Evolutionary conservation across 2,888 invertebrate genomes (phyloP).

Genomic region (Teleiodes luculella): DNA sequence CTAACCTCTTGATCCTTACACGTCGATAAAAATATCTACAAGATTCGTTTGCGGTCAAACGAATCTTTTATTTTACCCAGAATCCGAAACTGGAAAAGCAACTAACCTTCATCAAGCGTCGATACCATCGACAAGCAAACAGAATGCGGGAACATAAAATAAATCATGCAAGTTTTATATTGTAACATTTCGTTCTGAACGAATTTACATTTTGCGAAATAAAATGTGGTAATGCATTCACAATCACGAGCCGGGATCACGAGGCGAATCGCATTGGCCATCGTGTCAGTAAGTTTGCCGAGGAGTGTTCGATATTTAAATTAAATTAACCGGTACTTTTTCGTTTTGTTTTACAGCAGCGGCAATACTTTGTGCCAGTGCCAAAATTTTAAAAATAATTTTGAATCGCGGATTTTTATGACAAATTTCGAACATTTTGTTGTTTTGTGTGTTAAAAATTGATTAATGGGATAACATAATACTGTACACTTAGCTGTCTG

Average conservation of each 20-base stretch:
- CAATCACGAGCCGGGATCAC: conserved; percentile 10
- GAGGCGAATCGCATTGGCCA: conserved; percentile 6
- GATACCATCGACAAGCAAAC: conserved; percentile 1
- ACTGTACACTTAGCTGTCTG: too few species aligned
- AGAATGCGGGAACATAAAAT: conserved; percentile 4
- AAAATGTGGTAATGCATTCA: conserved; percentile 14
- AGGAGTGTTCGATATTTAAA: neutral
- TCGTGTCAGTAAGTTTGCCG: conserved; percentile 6
- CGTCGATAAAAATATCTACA: too few species aligned
- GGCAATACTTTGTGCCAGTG: too few species aligned
- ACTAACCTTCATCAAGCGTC: conserved; percentile 4
- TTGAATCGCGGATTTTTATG: too few species aligned
- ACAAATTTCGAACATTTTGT: too few species aligned
- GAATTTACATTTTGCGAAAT: conserved; percentile 10
- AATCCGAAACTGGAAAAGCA: neutral
- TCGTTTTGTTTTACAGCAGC: too few species aligned
- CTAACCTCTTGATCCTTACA: too few species aligned
- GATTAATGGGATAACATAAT: too few species aligned
- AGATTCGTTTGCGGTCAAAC: too few species aligned
- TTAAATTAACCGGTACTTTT: neutral
- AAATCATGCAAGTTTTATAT: conserved; percentile 8
- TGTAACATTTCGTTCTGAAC: conserved; percentile 6
- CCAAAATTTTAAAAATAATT: too few species aligned
- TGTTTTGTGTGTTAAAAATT: too few species aligned
- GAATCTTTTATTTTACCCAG: neutral